Percentiles rank a stretch among this genome's conserved stretches.
Evolutionary conservation across 2,888 invertebrate genomes (phyloP).

Genomic region (Gortyna flavago): DNA sequence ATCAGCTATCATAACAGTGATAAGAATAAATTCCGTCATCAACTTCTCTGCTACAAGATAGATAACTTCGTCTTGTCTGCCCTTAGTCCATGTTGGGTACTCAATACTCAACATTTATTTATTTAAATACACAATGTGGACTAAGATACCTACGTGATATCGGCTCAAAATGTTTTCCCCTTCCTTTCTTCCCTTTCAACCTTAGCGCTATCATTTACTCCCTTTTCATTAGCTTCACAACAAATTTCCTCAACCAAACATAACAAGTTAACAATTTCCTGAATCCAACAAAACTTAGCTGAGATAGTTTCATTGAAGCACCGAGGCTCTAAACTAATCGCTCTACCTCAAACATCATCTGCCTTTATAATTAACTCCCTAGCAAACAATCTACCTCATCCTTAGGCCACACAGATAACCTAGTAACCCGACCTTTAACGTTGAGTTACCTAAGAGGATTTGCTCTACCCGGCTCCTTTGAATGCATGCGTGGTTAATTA

Average conservation of each 20-base stretch:
- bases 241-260: background rate
- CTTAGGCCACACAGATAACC: conserved; percentile 35
- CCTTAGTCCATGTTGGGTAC: background rate
- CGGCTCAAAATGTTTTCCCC: background rate
- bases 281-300: background rate
- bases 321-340: background rate
- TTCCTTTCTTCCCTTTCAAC: background rate
- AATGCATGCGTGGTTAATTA: conserved; percentile 41
- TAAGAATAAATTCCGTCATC: too few relatives aligned
- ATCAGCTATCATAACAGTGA: background rate
- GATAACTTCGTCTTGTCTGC: background rate
- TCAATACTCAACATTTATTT: too few relatives aligned
- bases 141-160: background rate
- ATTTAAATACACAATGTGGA: too few relatives aligned
- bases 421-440: conserved; percentile 52
- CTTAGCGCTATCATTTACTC: background rate
- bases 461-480: conserved; percentile 44
- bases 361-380: conserved; percentile 33
- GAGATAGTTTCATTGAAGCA: background rate
- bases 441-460: conserved; percentile 44
- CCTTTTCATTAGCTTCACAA: background rate
- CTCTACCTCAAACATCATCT: background rate
- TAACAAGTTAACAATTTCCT: background rate
- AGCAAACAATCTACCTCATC: conserved; percentile 33
- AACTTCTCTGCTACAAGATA: background rate